A percentile compares a stretch with the other conserved stretches of the same genome.
Conservation (phyloP, 2,797 vertebrate genomes). For the Crenuchus spilurus region DNA sequence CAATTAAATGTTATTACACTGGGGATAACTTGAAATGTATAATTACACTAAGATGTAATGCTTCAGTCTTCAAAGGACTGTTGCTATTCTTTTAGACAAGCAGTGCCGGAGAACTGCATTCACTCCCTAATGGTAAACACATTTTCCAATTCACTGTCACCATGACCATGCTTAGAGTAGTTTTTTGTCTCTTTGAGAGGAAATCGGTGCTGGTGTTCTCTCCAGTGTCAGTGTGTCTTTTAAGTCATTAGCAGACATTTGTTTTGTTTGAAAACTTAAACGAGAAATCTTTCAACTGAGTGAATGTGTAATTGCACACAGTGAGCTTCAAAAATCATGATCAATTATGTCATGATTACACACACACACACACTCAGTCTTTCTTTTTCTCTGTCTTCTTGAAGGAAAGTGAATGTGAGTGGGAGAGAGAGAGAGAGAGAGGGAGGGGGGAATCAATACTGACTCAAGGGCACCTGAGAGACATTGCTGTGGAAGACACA, state of each 20-base stretch:
- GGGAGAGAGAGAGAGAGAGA: background rate
- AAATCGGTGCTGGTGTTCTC: background rate
- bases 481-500: constrained; percentile 48
- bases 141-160: background rate
- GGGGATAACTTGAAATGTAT: constrained; percentile 5
- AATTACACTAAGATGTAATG: constrained; percentile 15
- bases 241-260: constrained; percentile 19
- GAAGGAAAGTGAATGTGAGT: background rate
- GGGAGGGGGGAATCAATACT: constrained; percentile 58
- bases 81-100: constrained; percentile 6
- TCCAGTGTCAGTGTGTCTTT: constrained; percentile 5
- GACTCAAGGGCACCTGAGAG: constrained; percentile 66
- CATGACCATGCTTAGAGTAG: background rate
- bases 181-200: background rate
- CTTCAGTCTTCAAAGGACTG: background rate
- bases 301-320: constrained; percentile 21
- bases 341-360: constrained; percentile 35
- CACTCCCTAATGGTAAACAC: constrained; percentile 12
- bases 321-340: background rate
- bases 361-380: background rate
- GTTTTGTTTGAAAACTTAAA: constrained; percentile 28
- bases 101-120: background rate
- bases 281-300: constrained; percentile 10
- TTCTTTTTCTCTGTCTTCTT: background rate
- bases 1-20: constrained; percentile 19